phyloP scores from a whole-genome alignment of 2,888 invertebrate species.

The Melinaea marsaeus region DNA sequence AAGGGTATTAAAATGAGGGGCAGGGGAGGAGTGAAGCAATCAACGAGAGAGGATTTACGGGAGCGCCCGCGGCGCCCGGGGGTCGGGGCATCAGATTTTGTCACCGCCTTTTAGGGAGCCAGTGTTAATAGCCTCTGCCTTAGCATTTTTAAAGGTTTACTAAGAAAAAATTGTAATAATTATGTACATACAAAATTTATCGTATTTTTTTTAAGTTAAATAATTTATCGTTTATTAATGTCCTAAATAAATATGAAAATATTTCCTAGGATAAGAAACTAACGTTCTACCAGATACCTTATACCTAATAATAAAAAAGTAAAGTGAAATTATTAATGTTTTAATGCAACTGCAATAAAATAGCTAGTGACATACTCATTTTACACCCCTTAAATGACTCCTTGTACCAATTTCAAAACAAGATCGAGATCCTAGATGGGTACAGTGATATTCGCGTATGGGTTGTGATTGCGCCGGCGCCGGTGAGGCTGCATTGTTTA shows the following conservation, averaged over 20 bases:
- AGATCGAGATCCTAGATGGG: slow-evolving; percentile 23
- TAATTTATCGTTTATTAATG: background rate
- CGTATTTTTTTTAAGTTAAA: background rate
- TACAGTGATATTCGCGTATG: slow-evolving; percentile 25
- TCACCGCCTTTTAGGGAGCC: slow-evolving; percentile 16
- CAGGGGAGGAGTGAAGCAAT: slow-evolving; percentile 52
- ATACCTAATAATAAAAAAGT: slow-evolving; percentile 6
- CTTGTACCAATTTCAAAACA: slow-evolving; percentile 28
- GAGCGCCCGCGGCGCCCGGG: slow-evolving; percentile 35
- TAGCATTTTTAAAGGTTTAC: background rate
- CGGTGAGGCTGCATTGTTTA: slow-evolving; percentile 48
- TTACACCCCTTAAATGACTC: slow-evolving; percentile 18
- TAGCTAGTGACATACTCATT: background rate
- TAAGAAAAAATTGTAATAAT: too few relatives aligned
- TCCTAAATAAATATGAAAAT: too few relatives aligned
- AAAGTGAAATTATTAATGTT: background rate
- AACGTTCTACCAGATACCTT: background rate
- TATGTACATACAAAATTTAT: background rate
- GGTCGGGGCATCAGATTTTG: slow-evolving; percentile 25
- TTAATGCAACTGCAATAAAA: background rate
- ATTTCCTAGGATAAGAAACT: slow-evolving; percentile 3
- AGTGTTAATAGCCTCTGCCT: background rate
- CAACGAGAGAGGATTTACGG: slow-evolving; percentile 62
- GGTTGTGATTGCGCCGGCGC: slow-evolving; percentile 38
- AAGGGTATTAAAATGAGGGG: slow-evolving; percentile 37